Conservation (phyloP, 1,140 invertebrate genomes). For the Aricia agestis region DNA sequence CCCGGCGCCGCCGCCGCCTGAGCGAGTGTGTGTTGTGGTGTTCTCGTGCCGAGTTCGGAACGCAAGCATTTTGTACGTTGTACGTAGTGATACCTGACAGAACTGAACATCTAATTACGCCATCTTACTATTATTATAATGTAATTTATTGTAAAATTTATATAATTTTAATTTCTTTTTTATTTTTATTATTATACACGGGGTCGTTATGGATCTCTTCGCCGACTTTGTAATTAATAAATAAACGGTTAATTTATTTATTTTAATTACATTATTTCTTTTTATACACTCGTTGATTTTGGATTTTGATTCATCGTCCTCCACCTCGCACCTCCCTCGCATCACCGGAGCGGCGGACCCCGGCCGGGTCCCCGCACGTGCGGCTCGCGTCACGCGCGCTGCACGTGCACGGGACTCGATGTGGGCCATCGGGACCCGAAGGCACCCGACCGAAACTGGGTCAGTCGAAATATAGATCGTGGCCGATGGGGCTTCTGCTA, state of each 20-base stretch:
- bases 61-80: conserved; percentile 69
- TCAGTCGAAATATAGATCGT: conserved; percentile 39
- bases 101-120: conserved; percentile 74
- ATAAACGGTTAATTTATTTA: conserved; percentile 76
- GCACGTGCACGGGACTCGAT: conserved; percentile 11
- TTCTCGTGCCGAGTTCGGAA: conserved; percentile 51
- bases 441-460: conserved; percentile 45
- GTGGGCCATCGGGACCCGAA: neutral
- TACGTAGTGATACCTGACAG: conserved; percentile 74
- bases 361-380: neutral
- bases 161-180: conserved; percentile 76
- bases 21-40: conserved; percentile 61
- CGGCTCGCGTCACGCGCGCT: neutral
- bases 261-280: conserved; percentile 76
- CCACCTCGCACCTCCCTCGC: conserved; percentile 30
- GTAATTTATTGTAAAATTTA: conserved; percentile 76
- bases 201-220: conserved; percentile 72
- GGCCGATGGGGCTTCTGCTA: conserved; percentile 17
- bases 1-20: conserved; percentile 41
- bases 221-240: conserved; percentile 75
- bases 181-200: conserved; percentile 75
- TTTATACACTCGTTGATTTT: conserved; percentile 70
- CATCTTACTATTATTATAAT: conserved; percentile 64
- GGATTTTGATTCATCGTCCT: conserved; percentile 52
- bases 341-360: neutral